phyloP scores from a whole-genome alignment of 2,888 invertebrate genomes.

The Unio delphinus region DNA sequence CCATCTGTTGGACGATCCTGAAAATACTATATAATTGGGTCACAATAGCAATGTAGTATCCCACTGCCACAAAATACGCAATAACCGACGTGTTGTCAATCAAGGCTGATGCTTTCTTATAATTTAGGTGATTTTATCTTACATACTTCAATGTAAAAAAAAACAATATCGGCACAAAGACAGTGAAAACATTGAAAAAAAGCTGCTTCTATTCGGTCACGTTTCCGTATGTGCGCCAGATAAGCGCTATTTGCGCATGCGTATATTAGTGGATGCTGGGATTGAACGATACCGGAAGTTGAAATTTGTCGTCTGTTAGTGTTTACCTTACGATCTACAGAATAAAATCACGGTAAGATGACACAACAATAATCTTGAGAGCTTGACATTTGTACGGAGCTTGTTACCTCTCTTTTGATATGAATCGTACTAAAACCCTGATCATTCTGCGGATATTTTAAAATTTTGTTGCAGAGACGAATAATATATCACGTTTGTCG shows the following conservation, averaged over 20 bases:
- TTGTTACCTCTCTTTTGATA: no score
- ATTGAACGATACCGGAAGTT: slow-evolving; percentile 29
- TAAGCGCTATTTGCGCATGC: slow-evolving; percentile 24
- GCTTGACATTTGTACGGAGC: no score
- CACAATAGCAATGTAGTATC: slow-evolving; percentile 7
- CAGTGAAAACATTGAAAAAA: neutral
- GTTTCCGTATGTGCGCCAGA: slow-evolving; percentile 8
- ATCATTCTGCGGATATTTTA: no score
- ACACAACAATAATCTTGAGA: no score
- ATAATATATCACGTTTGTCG: no score
- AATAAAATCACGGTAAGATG: no score
- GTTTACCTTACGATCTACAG: neutral
- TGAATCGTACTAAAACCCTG: no score
- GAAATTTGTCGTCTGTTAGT: slow-evolving; percentile 32
- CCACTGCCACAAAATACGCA: neutral
- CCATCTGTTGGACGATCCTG: slow-evolving; percentile 14
- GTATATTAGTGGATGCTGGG: slow-evolving; percentile 21
- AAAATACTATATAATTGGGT: slow-evolving; percentile 6
- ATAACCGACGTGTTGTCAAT: neutral
- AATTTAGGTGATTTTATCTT: no score
- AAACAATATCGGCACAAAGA: no score
- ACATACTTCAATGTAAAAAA: no score
- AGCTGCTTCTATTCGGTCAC: neutral
- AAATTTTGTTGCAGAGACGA: no score
- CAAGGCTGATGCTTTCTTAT: no score